Evolutionary conservation across 1,140 invertebrate species (phyloP), one percentile per base, ranked within the genome.

Genomic region (Thaumatotibia leucotreta): DNA sequence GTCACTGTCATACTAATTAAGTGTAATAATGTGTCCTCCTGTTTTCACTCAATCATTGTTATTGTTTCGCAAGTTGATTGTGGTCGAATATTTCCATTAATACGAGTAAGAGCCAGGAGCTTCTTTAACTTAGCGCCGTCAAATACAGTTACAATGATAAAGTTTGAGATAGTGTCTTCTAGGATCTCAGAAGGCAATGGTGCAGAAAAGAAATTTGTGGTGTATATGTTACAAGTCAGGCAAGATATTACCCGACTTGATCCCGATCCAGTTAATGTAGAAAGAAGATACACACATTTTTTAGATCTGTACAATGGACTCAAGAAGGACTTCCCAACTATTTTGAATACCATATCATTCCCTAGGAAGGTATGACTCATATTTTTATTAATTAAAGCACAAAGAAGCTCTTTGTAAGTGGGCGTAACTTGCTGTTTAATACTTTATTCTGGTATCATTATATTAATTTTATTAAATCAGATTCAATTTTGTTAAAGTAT

Each of bases 271-370:
- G 93, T 93, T 0, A 92, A 92, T 29, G 93, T 96, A 31, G 93
- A 96, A 74, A 89, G 95, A 67, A 91, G 96, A 72, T 97, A 96
- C 75, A 95, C 95, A 5, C 94, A 97, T 74, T 96, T 96, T 86
- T 88, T 95, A 14, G 92, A 93, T 63, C 88, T 96, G 2, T 95
- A 94, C 82, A 92, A 92, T 71, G 83, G 89, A 2, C 82, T 97
- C 1, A 93, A 92, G 70, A 93, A 93, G 65, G 92, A 93, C 50
- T 92, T 92, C 86, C 93, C 95, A 4, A 50, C 88, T 11, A 76
- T 94, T 52, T 86, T 96, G 82, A 82, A 82, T 61, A 86, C 82
- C 39, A 81, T 95, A 4, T 86, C 91, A 63, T 97, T 97, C 87
- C 96, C 96, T 5, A 94, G 94, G 76, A 97, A 96, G 88, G 93